Evolutionary conservation across 2,113 vertebrate genomes (phyloP).

Genomic region (Callipepla squamata): DNA sequence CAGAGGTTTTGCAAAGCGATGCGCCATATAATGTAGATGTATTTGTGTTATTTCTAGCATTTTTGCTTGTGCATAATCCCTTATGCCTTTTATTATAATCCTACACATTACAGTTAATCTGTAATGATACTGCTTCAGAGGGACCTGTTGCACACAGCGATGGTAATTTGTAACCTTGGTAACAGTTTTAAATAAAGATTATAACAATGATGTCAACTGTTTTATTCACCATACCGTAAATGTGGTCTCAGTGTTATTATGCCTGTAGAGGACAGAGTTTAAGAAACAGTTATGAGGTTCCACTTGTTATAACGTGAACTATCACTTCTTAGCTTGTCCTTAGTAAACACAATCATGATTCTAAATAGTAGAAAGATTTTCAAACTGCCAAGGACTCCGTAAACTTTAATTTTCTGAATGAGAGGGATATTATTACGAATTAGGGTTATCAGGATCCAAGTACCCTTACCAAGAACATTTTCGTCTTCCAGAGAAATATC

Average conservation of each 20-base stretch:
- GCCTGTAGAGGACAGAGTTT: conserved; percentile 48
- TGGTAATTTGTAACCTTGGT: conserved; percentile 98
- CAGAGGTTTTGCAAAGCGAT: background rate
- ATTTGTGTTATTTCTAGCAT: conserved; percentile 61
- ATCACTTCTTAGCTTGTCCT: conserved; percentile 28
- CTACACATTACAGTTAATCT: conserved; percentile 80
- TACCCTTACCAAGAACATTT: conserved; percentile 31
- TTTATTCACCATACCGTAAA: conserved; percentile 77
- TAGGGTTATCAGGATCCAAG: conserved; percentile 49
- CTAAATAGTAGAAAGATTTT: conserved; percentile 38
- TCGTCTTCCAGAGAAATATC: conserved; percentile 50
- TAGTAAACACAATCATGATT: background rate
- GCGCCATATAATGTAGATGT: background rate
- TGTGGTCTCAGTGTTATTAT: conserved; percentile 43
- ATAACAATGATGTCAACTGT: conserved; percentile 84
- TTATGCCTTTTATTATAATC: conserved; percentile 78
- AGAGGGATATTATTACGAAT: conserved; percentile 48
- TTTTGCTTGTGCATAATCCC: conserved; percentile 73
- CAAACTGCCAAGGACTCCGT: conserved; percentile 46
- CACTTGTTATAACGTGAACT: background rate
- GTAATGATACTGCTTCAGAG: conserved; percentile 87
- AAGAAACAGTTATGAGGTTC: conserved; percentile 21
- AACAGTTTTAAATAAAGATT: conserved; percentile 95
- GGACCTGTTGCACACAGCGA: conserved; percentile 91
- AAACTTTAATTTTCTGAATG: conserved; percentile 64